These are phyloP conservation scores for Centruroides sculpturatus DNA, from an alignment of 1,140 invertebrate genomes.

Conservation along the genomic window DNA sequence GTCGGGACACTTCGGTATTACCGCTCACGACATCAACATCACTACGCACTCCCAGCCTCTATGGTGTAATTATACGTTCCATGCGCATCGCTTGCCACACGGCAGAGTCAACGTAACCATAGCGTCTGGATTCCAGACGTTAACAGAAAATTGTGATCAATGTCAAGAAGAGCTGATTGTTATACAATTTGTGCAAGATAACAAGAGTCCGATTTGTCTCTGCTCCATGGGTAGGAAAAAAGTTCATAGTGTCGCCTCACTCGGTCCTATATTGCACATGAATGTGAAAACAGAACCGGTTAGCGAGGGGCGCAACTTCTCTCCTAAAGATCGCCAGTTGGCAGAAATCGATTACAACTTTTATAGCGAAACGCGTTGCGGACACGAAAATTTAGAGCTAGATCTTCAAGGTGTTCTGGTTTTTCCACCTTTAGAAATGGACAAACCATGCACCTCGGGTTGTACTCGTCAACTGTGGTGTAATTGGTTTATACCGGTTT, in stretches of 20 bases:
- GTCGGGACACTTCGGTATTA: slow-evolving; percentile 1
- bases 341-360: slow-evolving; percentile 13
- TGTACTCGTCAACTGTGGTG: slow-evolving; percentile 11
- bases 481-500: slow-evolving; percentile 14
- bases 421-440: slow-evolving; percentile 6
- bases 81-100: slow-evolving; percentile 10
- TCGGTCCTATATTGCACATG: slow-evolving; percentile 7
- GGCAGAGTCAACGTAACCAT: slow-evolving; percentile 15
- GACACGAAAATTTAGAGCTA: slow-evolving; percentile 12
- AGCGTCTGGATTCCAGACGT: slow-evolving; percentile 7
- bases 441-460: slow-evolving; percentile 2
- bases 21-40: not conserved
- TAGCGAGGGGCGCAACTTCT: too few species aligned
- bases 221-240: slow-evolving; percentile 1
- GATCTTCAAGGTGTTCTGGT: slow-evolving; percentile 13
- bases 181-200: not conserved
- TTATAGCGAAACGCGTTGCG: slow-evolving; percentile 15
- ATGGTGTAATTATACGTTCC: slow-evolving; percentile 19
- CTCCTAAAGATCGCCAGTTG: not conserved
- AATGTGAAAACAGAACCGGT: slow-evolving; percentile 1
- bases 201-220: slow-evolving; percentile 7
- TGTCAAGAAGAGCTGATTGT: slow-evolving; percentile 9
- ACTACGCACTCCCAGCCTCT: not conserved
- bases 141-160: slow-evolving; percentile 6
- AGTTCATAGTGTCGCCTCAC: slow-evolving; percentile 7